phyloP scores from a whole-genome alignment of 2,797 vertebrate genomes.

The Tenualosa thibaudeaui region DNA sequence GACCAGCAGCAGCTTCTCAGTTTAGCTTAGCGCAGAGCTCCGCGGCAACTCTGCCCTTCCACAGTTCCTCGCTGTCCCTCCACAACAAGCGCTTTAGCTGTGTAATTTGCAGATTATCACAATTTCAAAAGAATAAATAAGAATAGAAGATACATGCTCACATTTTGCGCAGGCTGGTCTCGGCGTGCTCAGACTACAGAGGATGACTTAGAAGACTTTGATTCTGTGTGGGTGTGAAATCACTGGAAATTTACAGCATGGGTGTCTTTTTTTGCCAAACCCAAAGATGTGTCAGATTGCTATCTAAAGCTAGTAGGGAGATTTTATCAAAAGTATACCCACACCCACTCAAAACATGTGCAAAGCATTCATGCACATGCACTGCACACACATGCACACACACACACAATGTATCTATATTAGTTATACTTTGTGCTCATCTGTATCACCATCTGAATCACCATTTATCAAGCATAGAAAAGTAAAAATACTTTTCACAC shows the following conservation, averaged over 20 bases:
- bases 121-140: slow-evolving; percentile 4
- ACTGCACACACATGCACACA: background rate
- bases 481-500: too few relatives aligned
- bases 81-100: background rate
- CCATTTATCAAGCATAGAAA: too few relatives aligned
- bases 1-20: background rate
- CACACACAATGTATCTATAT: background rate
- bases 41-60: background rate
- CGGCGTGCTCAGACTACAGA: background rate
- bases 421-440: background rate
- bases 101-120: background rate
- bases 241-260: background rate
- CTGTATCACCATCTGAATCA: background rate
- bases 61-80: background rate
- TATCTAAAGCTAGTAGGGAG: slow-evolving; percentile 1
- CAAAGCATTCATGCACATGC: background rate
- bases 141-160: background rate
- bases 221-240: background rate
- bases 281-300: slow-evolving; percentile 11
- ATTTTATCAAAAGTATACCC: background rate
- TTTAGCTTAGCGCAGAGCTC: background rate
- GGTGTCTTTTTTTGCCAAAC: background rate
- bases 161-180: background rate
- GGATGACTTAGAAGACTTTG: background rate
- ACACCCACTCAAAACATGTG: background rate